Evolutionary conservation across 2,797 vertebrate species (phyloP), one percentile per base, ranked within the genome.

Genomic region (Cirrhinus molitorella): DNA sequence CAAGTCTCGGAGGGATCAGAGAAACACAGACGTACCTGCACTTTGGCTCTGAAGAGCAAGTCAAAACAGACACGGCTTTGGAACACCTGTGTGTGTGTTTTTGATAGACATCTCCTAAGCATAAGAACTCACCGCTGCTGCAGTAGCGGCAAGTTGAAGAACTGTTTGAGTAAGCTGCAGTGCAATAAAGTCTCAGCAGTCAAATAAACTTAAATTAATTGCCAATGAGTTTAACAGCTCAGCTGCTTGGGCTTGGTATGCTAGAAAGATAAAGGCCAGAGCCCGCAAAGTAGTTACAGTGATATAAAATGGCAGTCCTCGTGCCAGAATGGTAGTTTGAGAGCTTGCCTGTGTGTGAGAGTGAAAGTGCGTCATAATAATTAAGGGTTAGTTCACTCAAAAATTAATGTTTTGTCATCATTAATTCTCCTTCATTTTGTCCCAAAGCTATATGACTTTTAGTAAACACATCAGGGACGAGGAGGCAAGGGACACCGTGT

Each of bases 161-260:
- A 76, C 72, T 81, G 83, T 88, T 74, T 78, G 74, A 67, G 75
- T 87, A 75, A 67, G 49, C 59, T 67, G 72, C 72, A 76, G 81
- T 45, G 59, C 37, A 74, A 82, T 82, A 78, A 89, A 85, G 61
- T 17, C 78, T 45, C 53, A 80, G n/a, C 83, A 82, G 59, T 81
- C 16, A 85, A 84, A 28, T 83, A 76, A 83, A 82, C 84, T 83
- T 74, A 84, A 86, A 85, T 80, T 71, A 55, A 83, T 57, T 28
- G 66, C 66, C 55, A 75, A 85, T 78, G 43, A 51, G 75, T 85
- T 82, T 80, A 53, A 78, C 71, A 61, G 81, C 83, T 73, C 61
- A 63, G 37, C 25, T 47, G 49, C 80, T 53, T 67, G 43, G 34
- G 73, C 40, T 65, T 43, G 74, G 73, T 25, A 65, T 17, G 14